Evolutionary conservation across 2,113 vertebrate species (phyloP).

Genomic region (Strigops habroptila): DNA sequence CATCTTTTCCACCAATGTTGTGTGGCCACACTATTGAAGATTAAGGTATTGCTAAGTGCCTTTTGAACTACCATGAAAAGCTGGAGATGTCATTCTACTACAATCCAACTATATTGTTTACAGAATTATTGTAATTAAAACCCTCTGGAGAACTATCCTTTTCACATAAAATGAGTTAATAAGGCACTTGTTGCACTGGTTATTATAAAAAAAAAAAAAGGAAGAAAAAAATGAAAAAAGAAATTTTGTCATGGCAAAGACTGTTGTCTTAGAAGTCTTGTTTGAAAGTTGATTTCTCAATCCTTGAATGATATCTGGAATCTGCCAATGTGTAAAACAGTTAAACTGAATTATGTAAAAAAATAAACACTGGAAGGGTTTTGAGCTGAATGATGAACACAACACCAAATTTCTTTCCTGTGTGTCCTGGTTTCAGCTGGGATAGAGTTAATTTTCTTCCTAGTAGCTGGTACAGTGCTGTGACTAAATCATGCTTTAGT

Average conservation of each 20-base stretch:
- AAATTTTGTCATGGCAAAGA: not conserved
- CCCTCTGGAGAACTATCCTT: not conserved
- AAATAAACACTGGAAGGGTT: not conserved
- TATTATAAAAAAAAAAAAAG: not conserved
- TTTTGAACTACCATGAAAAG: not conserved
- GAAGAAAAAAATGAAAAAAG: not conserved
- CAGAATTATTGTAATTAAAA: not conserved
- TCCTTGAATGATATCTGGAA: not conserved
- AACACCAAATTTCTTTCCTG: not conserved
- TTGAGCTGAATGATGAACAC: not conserved
- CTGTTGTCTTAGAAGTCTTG: not conserved
- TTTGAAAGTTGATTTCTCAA: not conserved
- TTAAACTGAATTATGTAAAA: not conserved
- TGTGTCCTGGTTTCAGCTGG: not conserved
- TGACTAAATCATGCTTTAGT: not conserved
- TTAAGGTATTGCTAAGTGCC: not conserved
- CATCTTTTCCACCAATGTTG: not conserved
- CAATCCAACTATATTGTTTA: not conserved
- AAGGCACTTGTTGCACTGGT: not conserved
- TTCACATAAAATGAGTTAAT: not conserved
- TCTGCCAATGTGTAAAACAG: not conserved
- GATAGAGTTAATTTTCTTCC: not conserved
- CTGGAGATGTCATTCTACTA: not conserved
- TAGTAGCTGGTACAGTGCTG: not conserved
- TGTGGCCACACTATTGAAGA: not conserved